A percentile compares a stretch with the other conserved stretches of the same genome.
These are phyloP conservation scores for Eurosta solidaginis DNA, from an alignment of 1,140 invertebrate genomes.

Conservation along the genomic window DNA sequence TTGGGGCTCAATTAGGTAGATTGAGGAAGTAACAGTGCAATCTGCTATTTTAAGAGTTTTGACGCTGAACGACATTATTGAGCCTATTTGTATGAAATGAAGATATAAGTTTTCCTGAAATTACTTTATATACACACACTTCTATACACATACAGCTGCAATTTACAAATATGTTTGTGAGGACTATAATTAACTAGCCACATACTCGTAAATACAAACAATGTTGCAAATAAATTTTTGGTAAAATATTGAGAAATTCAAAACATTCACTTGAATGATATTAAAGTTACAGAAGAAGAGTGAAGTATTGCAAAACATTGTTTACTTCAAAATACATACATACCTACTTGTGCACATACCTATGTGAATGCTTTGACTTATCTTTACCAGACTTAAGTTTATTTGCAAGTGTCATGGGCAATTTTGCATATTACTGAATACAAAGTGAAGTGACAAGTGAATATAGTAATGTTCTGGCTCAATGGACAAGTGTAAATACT, in stretches of 20 bases:
- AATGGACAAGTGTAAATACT: neutral
- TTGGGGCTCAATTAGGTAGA: no score
- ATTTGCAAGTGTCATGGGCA: constrained; percentile 5
- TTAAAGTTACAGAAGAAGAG: neutral
- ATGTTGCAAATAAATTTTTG: constrained; percentile 25
- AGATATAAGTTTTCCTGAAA: no score
- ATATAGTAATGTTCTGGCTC: neutral
- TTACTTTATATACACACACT: no score
- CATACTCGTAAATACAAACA: constrained; percentile 19
- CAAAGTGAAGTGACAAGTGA: constrained; percentile 14
- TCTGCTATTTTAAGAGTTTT: no score
- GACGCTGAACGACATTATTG: no score
- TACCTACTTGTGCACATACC: neutral
- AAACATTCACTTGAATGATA: neutral
- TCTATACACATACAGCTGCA: no score
- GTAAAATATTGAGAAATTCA: neutral
- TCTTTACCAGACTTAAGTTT: constrained; percentile 4
- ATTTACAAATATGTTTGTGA: no score
- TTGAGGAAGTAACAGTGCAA: no score
- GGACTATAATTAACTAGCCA: no score
- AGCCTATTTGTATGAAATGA: no score
- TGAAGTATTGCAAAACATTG: neutral
- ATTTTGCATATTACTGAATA: neutral
- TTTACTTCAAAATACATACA: neutral
- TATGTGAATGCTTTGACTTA: neutral